These are phyloP conservation scores for Meganola albula DNA, from an alignment of 2,888 invertebrate species.

Conservation along the genomic window DNA sequence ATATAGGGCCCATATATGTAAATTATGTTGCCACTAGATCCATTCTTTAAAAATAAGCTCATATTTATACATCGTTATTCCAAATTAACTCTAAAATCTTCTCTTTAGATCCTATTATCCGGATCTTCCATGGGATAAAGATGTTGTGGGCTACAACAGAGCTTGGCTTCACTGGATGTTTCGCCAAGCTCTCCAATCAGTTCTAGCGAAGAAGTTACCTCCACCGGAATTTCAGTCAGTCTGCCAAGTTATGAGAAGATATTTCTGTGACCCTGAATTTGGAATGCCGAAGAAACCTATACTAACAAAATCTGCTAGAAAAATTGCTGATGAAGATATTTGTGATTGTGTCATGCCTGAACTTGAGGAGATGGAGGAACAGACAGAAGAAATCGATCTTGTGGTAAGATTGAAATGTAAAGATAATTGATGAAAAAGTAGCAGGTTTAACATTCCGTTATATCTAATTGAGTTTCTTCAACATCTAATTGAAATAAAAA, in stretches of 20 bases:
- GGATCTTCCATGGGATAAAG: constrained; percentile 52
- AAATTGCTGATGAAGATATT: constrained; percentile 40
- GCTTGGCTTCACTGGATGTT: constrained; percentile 63
- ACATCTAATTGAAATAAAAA: too few species aligned
- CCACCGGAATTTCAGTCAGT: constrained; percentile 34
- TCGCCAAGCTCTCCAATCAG: constrained; percentile 51
- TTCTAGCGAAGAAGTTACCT: constrained; percentile 39
- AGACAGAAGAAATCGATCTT: constrained; percentile 5
- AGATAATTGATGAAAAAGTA: too few species aligned
- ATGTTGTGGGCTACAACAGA: constrained; percentile 47
- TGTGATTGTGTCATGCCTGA: constrained; percentile 57
- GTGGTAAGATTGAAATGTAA: too few species aligned
- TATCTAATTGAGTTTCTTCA: too few species aligned
- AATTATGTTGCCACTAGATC: too few species aligned
- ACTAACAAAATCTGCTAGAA: constrained; percentile 34
- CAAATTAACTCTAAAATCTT: too few species aligned
- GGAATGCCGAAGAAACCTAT: constrained; percentile 48
- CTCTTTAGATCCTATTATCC: constrained; percentile 64
- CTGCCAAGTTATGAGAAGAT: constrained; percentile 42
- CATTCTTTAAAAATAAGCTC: too few species aligned
- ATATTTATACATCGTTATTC: too few species aligned
- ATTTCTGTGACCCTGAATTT: constrained; percentile 59
- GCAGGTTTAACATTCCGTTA: too few species aligned
- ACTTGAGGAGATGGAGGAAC: constrained; percentile 41
- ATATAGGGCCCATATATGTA: too few species aligned